Conservation (phyloP, 2,113 vertebrate genomes). For the Elephas maximus region DNA sequence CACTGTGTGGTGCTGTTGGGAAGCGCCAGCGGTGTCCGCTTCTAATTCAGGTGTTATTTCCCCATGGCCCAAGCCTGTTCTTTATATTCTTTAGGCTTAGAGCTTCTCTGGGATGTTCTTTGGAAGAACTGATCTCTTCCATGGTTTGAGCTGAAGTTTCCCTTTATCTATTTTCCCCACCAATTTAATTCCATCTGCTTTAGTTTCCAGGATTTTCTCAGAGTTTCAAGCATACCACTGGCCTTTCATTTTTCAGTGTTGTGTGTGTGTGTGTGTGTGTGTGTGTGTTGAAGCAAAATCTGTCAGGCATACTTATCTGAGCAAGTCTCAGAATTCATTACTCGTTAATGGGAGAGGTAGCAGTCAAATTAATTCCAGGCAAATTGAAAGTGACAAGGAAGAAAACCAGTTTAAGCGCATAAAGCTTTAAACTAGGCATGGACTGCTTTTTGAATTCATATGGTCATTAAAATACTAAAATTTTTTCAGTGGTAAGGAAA, state of each 20-base stretch:
- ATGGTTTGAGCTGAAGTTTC: neutral
- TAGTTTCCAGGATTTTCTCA: neutral
- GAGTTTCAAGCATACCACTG: neutral
- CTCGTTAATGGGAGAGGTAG: neutral
- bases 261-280: neutral
- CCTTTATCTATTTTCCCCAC: neutral
- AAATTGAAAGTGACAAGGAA: conserved; percentile 1
- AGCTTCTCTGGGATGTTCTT: neutral
- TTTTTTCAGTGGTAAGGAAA: neutral
- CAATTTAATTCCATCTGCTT: neutral
- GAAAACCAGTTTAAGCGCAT: neutral
- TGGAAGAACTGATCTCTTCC: neutral
- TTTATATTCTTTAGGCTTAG: neutral
- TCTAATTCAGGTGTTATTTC: neutral
- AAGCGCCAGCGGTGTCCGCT: too few species aligned
- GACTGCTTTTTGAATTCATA: neutral
- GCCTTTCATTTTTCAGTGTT: neutral
- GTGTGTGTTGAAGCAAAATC: neutral
- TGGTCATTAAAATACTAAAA: neutral
- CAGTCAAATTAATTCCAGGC: neutral
- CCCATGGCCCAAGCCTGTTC: neutral
- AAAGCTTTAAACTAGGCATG: neutral
- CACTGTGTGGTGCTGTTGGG: neutral
- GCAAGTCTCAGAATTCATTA: neutral
- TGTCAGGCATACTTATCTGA: neutral